Percentiles rank a stretch among this genome's conserved stretches.
phyloP scores from a whole-genome alignment of 2,888 invertebrate genomes.

The Monochamus alternatus region DNA sequence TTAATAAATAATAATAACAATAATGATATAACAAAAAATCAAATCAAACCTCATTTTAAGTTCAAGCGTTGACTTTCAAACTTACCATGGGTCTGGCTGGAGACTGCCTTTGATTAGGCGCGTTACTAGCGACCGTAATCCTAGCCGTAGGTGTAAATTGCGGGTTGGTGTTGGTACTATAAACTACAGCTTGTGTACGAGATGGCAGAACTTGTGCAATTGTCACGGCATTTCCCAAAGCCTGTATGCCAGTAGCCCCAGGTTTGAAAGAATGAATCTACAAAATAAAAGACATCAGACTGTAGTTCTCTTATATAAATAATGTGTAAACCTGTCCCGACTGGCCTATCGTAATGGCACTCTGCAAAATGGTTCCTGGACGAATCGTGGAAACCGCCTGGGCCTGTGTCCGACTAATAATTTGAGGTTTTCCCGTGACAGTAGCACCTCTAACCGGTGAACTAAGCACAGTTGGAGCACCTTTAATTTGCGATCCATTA shows the following conservation, averaged over 20 bases:
- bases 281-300: conserved; percentile 9
- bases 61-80: too few relatives aligned
- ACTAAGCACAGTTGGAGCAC: conserved; percentile 67
- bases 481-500: conserved; percentile 68
- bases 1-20: too few relatives aligned
- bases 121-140: conserved; percentile 64
- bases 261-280: conserved; percentile 66
- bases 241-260: conserved; percentile 64
- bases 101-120: conserved; percentile 57
- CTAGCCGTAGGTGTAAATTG: conserved; percentile 64
- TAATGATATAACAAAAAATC: too few relatives aligned
- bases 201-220: conserved; percentile 68
- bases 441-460: conserved; percentile 67
- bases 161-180: conserved; percentile 63
- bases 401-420: conserved; percentile 65
- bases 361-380: conserved; percentile 68
- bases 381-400: conserved; percentile 65
- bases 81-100: conserved; percentile 63
- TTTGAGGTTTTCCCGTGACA: conserved; percentile 65
- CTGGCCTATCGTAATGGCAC: conserved; percentile 68
- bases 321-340: conserved; percentile 61
- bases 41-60: too few relatives aligned
- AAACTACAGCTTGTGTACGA: conserved; percentile 69
- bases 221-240: conserved; percentile 66
- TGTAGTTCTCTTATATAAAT: neutral